Percentiles rank a stretch among this genome's conserved stretches.
Conservation (phyloP, 2,113 vertebrate species). For the Cricetomys ansorgei region DNA sequence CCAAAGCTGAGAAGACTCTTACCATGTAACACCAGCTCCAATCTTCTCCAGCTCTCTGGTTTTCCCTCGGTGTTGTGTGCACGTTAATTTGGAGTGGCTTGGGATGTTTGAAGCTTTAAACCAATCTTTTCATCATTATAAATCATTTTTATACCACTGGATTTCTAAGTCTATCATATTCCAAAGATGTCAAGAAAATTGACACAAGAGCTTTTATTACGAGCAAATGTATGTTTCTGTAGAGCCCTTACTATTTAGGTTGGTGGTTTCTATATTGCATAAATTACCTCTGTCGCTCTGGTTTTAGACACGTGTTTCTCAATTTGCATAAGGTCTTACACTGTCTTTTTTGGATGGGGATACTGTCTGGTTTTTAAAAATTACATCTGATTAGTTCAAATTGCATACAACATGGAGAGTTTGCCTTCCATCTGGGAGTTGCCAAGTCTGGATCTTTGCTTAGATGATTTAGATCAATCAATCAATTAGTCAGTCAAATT, state of each 20-base stretch:
- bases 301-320: background rate
- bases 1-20: background rate
- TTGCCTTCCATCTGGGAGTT: constrained; percentile 5
- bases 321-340: background rate
- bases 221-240: background rate
- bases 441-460: background rate
- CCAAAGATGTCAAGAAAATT: constrained; percentile 27
- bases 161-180: background rate
- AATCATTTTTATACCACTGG: background rate
- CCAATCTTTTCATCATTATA: background rate
- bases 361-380: background rate
- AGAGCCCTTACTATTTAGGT: background rate
- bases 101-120: constrained; percentile 26
- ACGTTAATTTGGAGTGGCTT: background rate
- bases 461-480: background rate
- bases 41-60: background rate
- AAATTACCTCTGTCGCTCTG: background rate
- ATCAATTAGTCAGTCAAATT: background rate
- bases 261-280: constrained; percentile 14
- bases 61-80: background rate
- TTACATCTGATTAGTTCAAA: background rate
- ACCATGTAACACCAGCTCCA: no score
- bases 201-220: background rate
- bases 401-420: background rate
- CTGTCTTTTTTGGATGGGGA: background rate